Conservation (phyloP, 2,797 vertebrate species). For the Xenops minutus region DNA sequence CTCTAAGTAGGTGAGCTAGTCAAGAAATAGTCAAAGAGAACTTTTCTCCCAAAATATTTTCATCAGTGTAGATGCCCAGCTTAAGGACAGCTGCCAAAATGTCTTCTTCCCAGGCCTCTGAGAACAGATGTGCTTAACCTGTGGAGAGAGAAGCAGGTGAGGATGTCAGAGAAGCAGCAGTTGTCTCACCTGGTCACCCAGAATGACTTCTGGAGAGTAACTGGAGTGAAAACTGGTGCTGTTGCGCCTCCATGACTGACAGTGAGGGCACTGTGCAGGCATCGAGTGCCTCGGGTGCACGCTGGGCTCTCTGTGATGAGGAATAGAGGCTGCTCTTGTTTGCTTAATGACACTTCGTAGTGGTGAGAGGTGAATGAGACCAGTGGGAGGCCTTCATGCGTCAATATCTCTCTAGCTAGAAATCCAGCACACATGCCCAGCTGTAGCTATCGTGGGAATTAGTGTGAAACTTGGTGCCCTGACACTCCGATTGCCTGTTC, state of each 20-base stretch:
- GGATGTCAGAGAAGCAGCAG: neutral
- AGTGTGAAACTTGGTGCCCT: neutral
- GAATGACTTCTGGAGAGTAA: neutral
- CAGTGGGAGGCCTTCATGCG: neutral
- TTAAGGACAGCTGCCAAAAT: neutral
- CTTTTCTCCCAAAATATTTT: neutral
- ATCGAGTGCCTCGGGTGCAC: neutral
- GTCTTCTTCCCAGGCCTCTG: neutral
- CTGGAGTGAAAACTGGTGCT: neutral
- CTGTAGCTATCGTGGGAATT: neutral
- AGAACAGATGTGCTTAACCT: neutral
- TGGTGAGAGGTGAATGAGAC: neutral
- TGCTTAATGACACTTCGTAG: neutral
- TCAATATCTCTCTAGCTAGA: neutral
- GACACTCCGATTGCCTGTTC: accelerated
- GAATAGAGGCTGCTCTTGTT: neutral
- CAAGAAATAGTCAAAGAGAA: neutral
- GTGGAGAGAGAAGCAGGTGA: neutral
- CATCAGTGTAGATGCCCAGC: accelerated
- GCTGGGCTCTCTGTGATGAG: neutral
- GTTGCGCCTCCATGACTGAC: neutral
- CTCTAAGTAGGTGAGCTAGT: neutral
- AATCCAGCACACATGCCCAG: neutral
- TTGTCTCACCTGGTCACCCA: neutral
- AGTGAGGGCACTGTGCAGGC: neutral